Conservation (phyloP, 2,888 invertebrate genomes). For the Cheiracanthium punctorium region DNA sequence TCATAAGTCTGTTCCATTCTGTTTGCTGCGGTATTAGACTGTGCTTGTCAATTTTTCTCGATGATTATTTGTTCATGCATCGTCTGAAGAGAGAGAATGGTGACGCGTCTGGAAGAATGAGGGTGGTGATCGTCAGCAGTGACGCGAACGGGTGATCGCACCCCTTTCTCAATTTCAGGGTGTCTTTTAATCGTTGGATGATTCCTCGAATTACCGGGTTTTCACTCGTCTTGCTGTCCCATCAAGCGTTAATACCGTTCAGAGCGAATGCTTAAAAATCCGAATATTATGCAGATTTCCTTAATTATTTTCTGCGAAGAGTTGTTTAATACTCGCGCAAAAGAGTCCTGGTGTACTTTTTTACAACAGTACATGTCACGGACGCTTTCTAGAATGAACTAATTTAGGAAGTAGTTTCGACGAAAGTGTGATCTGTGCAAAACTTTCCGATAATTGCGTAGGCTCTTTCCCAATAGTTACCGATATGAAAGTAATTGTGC, state of each 20-base stretch:
- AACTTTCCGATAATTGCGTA: no score
- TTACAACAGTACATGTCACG: no score
- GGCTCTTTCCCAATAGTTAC: no score
- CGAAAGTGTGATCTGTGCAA: no score
- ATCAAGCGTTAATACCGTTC: neutral
- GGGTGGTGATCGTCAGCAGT: neutral
- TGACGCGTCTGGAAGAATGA: neutral
- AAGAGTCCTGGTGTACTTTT: no score
- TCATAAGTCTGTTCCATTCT: neutral
- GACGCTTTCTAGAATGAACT: no score
- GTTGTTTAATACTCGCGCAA: no score
- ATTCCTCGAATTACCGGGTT: neutral
- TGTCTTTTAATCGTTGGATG: neutral
- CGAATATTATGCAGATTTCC: no score
- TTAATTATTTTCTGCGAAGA: no score
- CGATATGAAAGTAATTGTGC: no score
- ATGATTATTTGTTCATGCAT: neutral
- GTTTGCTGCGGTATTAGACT: slow-evolving; percentile 1
- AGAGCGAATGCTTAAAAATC: neutral
- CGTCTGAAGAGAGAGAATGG: neutral
- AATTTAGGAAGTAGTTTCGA: no score
- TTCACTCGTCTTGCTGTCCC: neutral
- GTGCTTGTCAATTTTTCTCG: neutral
- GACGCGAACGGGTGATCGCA: neutral
- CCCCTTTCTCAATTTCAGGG: no score